Evolutionary conservation across 2,888 invertebrate genomes (phyloP).

Genomic region (Aromia moschata): DNA sequence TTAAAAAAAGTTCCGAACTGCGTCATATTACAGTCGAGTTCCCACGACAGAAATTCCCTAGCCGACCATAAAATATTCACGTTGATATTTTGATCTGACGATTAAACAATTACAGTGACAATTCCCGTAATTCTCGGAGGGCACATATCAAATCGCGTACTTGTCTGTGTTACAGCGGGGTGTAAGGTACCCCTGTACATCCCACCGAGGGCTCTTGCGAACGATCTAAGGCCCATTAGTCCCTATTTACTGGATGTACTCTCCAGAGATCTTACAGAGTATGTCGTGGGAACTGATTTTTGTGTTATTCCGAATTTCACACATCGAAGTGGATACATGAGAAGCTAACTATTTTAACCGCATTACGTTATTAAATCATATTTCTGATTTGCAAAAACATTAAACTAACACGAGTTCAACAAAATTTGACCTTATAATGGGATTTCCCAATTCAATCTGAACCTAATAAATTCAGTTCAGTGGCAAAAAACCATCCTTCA

Average conservation of each 20-base stretch:
- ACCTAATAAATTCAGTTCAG: too few relatives aligned
- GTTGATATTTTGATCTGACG: constrained; percentile 49
- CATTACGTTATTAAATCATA: too few relatives aligned
- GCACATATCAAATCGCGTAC: constrained; percentile 33
- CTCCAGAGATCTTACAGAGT: constrained; percentile 20
- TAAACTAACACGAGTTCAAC: too few relatives aligned
- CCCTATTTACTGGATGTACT: constrained; percentile 13
- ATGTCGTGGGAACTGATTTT: constrained; percentile 18
- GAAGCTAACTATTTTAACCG: too few relatives aligned
- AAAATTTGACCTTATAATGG: too few relatives aligned
- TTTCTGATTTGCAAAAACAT: too few relatives aligned
- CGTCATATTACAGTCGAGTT: constrained; percentile 29
- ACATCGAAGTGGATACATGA: too few relatives aligned
- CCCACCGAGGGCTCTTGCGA: constrained; percentile 12
- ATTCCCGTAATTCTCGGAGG: constrained; percentile 39
- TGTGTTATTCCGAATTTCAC: neutral
- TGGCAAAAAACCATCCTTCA: too few relatives aligned
- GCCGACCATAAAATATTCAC: constrained; percentile 48
- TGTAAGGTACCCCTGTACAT: constrained; percentile 19
- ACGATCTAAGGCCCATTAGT: constrained; percentile 23
- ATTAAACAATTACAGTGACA: constrained; percentile 51
- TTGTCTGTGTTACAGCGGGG: constrained; percentile 19
- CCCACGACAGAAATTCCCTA: constrained; percentile 42
- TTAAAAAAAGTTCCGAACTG: neutral
- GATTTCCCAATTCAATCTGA: too few relatives aligned